Evolutionary conservation across 2,113 vertebrate genomes (phyloP).

Genomic region (Sula dactylatra): DNA sequence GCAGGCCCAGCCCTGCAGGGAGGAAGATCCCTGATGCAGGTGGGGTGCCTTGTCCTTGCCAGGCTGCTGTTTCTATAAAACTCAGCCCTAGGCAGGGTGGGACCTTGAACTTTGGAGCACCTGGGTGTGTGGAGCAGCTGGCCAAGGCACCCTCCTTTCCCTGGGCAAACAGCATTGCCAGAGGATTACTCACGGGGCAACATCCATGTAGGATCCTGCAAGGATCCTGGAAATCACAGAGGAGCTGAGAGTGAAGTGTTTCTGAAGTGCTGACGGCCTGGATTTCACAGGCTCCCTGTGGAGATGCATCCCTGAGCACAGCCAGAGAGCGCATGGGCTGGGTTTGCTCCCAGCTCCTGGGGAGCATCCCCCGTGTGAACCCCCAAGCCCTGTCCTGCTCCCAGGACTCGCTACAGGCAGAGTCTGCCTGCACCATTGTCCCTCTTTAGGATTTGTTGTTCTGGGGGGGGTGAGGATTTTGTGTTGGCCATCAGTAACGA

Average conservation of each 20-base stretch:
- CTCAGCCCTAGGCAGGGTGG: neutral
- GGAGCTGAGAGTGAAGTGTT: neutral
- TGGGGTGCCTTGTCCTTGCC: neutral
- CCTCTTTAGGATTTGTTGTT: neutral
- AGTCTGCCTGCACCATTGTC: neutral
- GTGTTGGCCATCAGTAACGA: neutral
- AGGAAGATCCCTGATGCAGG: fast-evolving
- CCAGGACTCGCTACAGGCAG: neutral
- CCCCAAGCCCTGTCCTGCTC: neutral
- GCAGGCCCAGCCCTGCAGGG: neutral
- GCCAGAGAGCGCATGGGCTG: fast-evolving
- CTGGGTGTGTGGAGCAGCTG: neutral
- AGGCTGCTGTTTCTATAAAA: neutral
- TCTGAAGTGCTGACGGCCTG: neutral
- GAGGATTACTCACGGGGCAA: neutral
- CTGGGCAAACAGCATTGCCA: neutral
- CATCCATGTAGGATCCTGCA: fast-evolving
- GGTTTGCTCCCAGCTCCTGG: neutral
- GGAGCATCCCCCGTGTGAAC: neutral
- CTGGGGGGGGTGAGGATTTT: neutral
- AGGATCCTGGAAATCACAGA: neutral
- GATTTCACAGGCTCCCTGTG: neutral
- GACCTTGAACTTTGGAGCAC: conserved; percentile 22
- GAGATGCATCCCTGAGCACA: neutral
- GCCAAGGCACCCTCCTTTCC: neutral